These are phyloP conservation scores for Loxodonta africana DNA, from an alignment of 2,113 vertebrate genomes.

Conservation along the genomic window DNA sequence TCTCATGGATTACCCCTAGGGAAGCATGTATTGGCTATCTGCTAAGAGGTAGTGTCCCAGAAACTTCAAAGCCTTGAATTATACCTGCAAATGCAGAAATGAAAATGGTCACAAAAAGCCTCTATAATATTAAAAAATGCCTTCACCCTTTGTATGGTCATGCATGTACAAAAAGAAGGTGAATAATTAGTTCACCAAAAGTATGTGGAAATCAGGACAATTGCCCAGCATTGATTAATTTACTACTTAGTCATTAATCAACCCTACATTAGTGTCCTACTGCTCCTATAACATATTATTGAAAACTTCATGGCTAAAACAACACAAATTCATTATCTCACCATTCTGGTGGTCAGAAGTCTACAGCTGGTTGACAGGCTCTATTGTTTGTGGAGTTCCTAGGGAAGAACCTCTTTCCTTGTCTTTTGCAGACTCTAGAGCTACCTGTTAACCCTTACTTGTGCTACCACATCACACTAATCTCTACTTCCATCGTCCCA, in stretches of 20 bases:
- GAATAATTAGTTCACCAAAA: neutral
- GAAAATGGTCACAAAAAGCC: neutral
- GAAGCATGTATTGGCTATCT: neutral
- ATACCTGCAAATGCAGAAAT: neutral
- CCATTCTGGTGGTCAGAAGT: neutral
- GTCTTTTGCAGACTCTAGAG: neutral
- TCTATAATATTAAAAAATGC: neutral
- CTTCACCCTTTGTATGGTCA: neutral
- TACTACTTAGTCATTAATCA: neutral
- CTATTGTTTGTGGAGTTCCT: fast-evolving
- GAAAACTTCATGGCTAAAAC: neutral
- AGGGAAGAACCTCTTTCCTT: fast-evolving
- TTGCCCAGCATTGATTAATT: neutral
- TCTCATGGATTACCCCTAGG: neutral
- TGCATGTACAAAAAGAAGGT: neutral
- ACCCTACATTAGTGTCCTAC: neutral
- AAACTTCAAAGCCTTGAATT: neutral
- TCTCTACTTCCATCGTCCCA: neutral
- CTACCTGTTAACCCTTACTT: too few species aligned
- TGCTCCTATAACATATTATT: neutral
- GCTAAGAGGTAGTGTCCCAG: neutral
- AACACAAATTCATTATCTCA: neutral
- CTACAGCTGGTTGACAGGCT: neutral
- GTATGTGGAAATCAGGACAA: conserved; percentile 9
- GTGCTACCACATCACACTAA: fast-evolving